These are phyloP conservation scores for Alloplasta piceator DNA, from an alignment of 2,888 invertebrate genomes.

Conservation along the genomic window DNA sequence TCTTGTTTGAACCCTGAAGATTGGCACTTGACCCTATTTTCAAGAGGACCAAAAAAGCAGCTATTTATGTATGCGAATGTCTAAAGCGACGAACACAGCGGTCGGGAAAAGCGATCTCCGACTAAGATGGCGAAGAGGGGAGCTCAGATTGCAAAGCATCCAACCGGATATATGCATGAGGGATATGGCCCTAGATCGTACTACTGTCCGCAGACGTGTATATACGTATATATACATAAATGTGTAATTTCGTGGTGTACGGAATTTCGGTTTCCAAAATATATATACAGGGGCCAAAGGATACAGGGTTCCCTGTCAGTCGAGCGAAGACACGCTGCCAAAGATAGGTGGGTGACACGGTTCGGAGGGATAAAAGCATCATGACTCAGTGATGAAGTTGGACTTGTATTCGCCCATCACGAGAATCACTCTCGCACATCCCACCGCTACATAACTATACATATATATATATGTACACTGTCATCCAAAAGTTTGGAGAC, in stretches of 20 bases:
- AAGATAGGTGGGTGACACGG: slow-evolving; percentile 74
- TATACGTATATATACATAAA: slow-evolving; percentile 18
- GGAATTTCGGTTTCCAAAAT: neutral
- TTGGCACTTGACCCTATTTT: too few species aligned
- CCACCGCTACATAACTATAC: too few species aligned
- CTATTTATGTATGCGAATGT: too few species aligned
- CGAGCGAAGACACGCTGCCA: slow-evolving; percentile 61
- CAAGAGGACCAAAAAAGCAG: too few species aligned
- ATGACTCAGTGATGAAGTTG: slow-evolving; percentile 81
- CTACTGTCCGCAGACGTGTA: slow-evolving; percentile 4
- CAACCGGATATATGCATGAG: neutral
- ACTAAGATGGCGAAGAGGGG: neutral
- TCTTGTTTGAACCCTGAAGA: too few species aligned
- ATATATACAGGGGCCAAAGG: neutral
- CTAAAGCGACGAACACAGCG: too few species aligned
- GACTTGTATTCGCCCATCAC: slow-evolving; percentile 67
- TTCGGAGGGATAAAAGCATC: slow-evolving; percentile 80
- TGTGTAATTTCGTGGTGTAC: neutral
- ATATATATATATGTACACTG: too few species aligned
- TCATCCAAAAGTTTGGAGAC: too few species aligned
- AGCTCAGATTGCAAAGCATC: slow-evolving; percentile 29
- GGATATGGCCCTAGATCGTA: too few species aligned
- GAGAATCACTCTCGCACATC: slow-evolving; percentile 20
- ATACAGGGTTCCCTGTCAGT: slow-evolving; percentile 40
- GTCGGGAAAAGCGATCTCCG: too few species aligned